Evolutionary conservation across 2,113 vertebrate genomes (phyloP), one percentile per base, ranked within the genome.

Genomic region (Campylomormyrus numenius): DNA sequence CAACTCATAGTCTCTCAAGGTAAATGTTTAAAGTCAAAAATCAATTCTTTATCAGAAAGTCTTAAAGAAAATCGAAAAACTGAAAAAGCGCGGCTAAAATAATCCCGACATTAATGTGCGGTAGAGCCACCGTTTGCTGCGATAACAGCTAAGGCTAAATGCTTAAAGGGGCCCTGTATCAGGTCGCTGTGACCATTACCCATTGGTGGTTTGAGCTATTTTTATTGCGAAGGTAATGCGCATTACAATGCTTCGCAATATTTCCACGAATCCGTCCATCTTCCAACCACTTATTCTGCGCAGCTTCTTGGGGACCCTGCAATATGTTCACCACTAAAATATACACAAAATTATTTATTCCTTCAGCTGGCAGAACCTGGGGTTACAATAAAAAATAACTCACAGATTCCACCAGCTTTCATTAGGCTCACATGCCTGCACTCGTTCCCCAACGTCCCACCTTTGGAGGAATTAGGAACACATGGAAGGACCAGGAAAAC

Each of bases 381-480:
- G 45, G n/a, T 50, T 13, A n/a, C 45, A 27, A 86, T 15, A 27
- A 49, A 31, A 86, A 49, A 27, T 5, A 49, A 49, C 5, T 6
- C n/a, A 87, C 3, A 19, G n/a, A 31, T 52, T 15, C n/a, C n/a
- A 39, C 2, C 31, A 0, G 49, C 35, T 87, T 35, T 87, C 24
- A 53, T n/a, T 50, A 56, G 50, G 62, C 31, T 87, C n/a, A 52
- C 3, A 5, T 56, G 85, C 50, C 31, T 21, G 31, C 15, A 21
- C 17, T 52, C 49, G 3, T 19, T 53, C 31, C 27, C n/a, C 2
- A 56, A 39, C 13, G 50, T 87, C 50, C 85, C 85, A 87, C 85
- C 85, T 53, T 11, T 21, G 45, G 9, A 87, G 85, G 56, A 87
- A 87, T 87, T 15, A 87, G 85, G 46, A 87, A 87, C 85, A 87